Percentiles rank a stretch among this genome's conserved stretches.
These are phyloP conservation scores for Synodontis membranacea DNA, from an alignment of 2,113 vertebrate genomes.

Conservation along the genomic window DNA sequence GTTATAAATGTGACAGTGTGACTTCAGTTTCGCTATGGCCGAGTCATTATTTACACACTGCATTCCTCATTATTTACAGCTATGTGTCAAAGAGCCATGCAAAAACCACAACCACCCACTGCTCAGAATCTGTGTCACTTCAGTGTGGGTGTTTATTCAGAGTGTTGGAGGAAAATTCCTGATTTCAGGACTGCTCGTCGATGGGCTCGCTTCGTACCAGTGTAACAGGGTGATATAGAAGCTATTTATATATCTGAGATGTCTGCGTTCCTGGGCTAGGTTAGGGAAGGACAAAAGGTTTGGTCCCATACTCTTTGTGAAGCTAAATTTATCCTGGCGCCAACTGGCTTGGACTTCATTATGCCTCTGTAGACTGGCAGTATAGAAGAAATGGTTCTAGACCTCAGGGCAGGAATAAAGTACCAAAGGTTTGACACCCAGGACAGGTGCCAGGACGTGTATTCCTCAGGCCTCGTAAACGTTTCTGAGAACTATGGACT, in stretches of 20 bases:
- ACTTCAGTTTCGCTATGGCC: not conserved
- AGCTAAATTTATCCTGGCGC: slow-evolving; percentile 25
- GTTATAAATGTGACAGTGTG: slow-evolving; percentile 14
- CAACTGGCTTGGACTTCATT: slow-evolving; percentile 3
- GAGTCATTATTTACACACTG: slow-evolving; percentile 38
- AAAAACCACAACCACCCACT: slow-evolving; percentile 24
- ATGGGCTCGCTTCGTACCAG: not conserved
- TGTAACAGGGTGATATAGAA: slow-evolving; percentile 18
- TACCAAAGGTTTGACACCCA: slow-evolving; percentile 23
- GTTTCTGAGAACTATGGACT: not conserved
- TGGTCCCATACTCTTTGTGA: not conserved
- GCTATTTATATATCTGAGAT: slow-evolving; percentile 23
- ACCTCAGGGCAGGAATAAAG: not conserved
- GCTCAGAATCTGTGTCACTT: slow-evolving; percentile 20
- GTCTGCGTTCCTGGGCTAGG: not conserved
- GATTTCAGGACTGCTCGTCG: not conserved
- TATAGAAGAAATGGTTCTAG: slow-evolving; percentile 8
- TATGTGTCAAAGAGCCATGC: slow-evolving; percentile 33
- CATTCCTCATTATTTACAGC: slow-evolving; percentile 37
- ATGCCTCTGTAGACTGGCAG: not conserved
- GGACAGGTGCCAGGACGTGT: slow-evolving; percentile 24
- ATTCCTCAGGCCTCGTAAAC: not conserved
- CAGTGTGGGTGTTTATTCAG: slow-evolving; percentile 22
- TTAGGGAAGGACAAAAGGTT: slow-evolving; percentile 36
- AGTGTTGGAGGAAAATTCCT: not conserved